These are phyloP conservation scores for Leptarthrus brevirostris DNA, from an alignment of 2,888 invertebrate species.

Conservation along the genomic window DNA sequence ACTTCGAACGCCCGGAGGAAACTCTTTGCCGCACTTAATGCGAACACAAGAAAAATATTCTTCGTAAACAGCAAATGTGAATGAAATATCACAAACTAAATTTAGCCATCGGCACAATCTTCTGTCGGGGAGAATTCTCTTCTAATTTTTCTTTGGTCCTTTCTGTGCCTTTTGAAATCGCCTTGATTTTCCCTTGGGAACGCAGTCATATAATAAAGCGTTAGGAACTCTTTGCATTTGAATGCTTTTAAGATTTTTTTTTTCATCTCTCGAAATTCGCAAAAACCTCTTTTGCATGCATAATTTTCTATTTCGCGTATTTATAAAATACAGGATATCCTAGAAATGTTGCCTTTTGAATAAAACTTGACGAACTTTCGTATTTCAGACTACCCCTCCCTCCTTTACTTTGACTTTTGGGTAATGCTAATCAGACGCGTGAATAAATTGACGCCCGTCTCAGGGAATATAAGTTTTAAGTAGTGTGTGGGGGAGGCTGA, in stretches of 20 bases:
- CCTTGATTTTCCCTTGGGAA: neutral
- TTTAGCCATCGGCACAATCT: neutral
- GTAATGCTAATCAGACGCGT: neutral
- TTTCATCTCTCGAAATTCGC: neutral
- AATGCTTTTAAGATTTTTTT: neutral
- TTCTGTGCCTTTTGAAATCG: neutral
- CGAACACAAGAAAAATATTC: neutral
- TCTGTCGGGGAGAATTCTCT: neutral
- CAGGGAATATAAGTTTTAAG: too few relatives aligned
- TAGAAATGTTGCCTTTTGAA: neutral
- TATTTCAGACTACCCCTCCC: neutral
- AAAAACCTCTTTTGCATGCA: neutral
- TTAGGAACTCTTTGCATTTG: neutral
- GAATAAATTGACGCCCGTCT: neutral
- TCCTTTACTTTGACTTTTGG: too few relatives aligned
- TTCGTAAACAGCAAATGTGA: conserved; percentile 1
- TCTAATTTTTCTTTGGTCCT: neutral
- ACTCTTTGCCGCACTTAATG: neutral
- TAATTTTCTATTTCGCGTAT: neutral
- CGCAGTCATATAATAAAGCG: neutral
- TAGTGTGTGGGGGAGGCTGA: neutral
- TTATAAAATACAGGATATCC: neutral
- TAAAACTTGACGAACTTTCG: neutral
- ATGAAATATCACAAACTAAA: neutral
- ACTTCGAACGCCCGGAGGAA: neutral